Base-by-base conservation (phyloP, 2,113 vertebrate species). In the Proteles cristata region DNA sequence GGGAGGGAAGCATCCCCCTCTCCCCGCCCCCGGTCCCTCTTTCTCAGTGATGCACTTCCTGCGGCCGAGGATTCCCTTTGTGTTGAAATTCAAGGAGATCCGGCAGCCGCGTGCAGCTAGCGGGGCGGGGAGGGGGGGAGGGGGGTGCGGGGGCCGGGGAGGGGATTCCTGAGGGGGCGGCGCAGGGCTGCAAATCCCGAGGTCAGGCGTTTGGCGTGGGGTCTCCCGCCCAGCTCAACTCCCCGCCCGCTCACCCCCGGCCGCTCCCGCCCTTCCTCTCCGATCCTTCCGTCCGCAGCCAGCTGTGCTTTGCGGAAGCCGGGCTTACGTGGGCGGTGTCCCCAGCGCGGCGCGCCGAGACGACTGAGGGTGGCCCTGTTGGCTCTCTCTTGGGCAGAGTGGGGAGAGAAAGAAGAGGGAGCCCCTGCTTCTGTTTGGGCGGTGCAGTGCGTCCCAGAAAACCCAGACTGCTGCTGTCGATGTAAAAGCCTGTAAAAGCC, bases 51-150 rank as follows among this genome's bases (percentile, higher is more conserved):
- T 98, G 98, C 96, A 98, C 92, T 98, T 98, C 98, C 98, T 97
- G 97, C 92, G 77, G 91, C 96, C 83, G 96, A 98, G 98, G 98
- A 98, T 98, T 98, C 98, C 98, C 98, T 98, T 98, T 98, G 98
- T 98, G 96, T 97, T 93, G 96, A 97, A 94, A 97, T 71, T 93
- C 88, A 15, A 79, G 81, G 33, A 87, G 96, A 93, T 97, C 97
- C 96, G 96, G 97, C 96, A 0, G 14, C 21, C 0, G 35, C 50
- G 58, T 53, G 11, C n/a, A 11, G 92, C 92, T 2, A 0, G 26
- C 26, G 7, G n/a, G 87, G 88, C 55, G 21, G 90, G 91, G 66
- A 39, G 45, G 69, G n/a, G 65, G 68, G 11, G 0, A 25, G 21
- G 90, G 90, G 66, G 53, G 58, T 35, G 65, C 80, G 19, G 0